Percentiles rank a stretch among this genome's conserved stretches.
Evolutionary conservation across 2,797 vertebrate genomes (phyloP).

Genomic region (Tapirus indicus): DNA sequence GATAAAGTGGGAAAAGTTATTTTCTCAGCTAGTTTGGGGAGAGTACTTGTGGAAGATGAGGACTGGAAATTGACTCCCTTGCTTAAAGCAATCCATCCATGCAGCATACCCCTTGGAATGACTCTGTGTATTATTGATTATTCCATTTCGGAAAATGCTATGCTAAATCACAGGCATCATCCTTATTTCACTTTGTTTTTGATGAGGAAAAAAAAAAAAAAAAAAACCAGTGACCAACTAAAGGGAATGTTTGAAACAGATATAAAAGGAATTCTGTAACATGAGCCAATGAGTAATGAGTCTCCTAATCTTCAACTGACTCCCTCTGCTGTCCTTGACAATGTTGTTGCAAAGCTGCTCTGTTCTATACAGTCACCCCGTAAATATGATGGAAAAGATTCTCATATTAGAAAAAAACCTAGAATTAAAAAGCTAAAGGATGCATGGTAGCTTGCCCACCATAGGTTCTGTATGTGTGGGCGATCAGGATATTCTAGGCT

Average conservation of each 20-base stretch:
- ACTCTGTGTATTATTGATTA: not conserved
- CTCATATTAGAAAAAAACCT: not conserved
- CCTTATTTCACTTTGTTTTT: not conserved
- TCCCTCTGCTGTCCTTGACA: not conserved
- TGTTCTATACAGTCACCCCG: not conserved
- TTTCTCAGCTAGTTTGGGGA: constrained; percentile 19
- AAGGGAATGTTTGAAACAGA: not conserved
- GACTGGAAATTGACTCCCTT: not conserved
- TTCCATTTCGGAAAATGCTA: constrained; percentile 5
- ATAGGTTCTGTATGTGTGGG: not conserved
- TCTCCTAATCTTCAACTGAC: not conserved
- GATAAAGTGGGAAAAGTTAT: not conserved
- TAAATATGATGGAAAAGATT: not conserved
- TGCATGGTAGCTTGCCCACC: not conserved
- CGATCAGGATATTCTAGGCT: not conserved
- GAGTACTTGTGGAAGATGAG: not conserved
- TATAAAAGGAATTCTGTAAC: not conserved
- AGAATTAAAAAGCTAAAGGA: not conserved
- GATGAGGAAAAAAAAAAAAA: not conserved
- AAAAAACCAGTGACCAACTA: not conserved
- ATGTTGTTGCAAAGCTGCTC: not conserved
- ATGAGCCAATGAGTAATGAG: not conserved
- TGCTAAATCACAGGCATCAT: not conserved
- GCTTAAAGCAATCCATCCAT: not conserved
- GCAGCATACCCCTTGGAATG: not conserved